Evolutionary conservation across 2,888 invertebrate genomes (phyloP).

Genomic region (Ormyrus labotus): DNA sequence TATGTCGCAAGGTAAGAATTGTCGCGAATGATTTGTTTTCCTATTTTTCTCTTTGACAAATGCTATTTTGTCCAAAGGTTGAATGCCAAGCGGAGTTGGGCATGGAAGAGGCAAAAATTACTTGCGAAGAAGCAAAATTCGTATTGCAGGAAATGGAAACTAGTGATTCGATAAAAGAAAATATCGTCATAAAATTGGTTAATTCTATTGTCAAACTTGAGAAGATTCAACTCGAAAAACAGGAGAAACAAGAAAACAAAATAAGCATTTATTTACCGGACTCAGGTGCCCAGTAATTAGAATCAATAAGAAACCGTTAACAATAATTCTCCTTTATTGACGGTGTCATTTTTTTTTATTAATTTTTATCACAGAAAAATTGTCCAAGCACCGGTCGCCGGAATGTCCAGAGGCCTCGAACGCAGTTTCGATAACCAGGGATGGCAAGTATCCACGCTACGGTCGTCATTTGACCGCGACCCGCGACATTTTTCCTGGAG

Average conservation of each 20-base stretch:
- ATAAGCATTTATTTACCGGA: neutral
- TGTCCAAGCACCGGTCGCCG: neutral
- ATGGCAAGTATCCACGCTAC: neutral
- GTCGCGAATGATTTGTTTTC: neutral
- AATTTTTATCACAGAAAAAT: neutral
- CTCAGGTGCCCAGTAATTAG: neutral
- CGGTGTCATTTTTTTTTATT: too few species aligned
- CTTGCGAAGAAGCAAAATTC: slow-evolving; percentile 26
- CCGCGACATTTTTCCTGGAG: slow-evolving; percentile 28
- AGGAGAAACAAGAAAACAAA: neutral
- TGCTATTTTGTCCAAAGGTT: slow-evolving; percentile 12
- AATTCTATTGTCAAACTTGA: slow-evolving; percentile 39
- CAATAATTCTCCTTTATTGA: neutral
- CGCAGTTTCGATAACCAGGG: slow-evolving; percentile 4
- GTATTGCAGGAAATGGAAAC: slow-evolving; percentile 14
- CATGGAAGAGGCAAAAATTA: slow-evolving; percentile 21
- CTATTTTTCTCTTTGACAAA: neutral
- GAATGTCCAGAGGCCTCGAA: slow-evolving; percentile 21
- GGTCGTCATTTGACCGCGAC: slow-evolving; percentile 40
- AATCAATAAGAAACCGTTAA: neutral
- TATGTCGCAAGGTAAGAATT: slow-evolving; percentile 40
- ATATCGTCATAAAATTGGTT: slow-evolving; percentile 36
- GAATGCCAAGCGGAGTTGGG: slow-evolving; percentile 50
- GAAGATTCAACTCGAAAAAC: too few species aligned
- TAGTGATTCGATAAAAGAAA: slow-evolving; percentile 29